These are phyloP conservation scores for Eupithecia tripunctaria DNA, from an alignment of 2,888 invertebrate genomes.

Conservation along the genomic window DNA sequence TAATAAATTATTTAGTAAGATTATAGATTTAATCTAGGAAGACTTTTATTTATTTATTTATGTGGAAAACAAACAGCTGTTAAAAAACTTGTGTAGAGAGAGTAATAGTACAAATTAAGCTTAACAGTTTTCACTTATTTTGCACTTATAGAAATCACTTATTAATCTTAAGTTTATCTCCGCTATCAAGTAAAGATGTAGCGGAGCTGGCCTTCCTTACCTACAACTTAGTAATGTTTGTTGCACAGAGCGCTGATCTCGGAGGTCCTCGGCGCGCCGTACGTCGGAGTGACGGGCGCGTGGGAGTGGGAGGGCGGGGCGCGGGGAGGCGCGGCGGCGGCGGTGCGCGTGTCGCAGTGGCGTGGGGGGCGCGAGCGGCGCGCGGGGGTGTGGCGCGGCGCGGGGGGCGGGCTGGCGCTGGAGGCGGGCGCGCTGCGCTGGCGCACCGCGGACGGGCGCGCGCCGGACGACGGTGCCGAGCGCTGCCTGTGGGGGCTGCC, in stretches of 20 bases:
- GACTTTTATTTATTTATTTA: no score
- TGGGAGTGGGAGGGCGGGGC: slow-evolving; percentile 59
- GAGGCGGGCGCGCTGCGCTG: slow-evolving; percentile 85
- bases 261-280: slow-evolving; percentile 49
- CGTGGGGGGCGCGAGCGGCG: slow-evolving; percentile 55
- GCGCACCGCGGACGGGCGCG: slow-evolving; percentile 80
- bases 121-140: no score
- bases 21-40: no score
- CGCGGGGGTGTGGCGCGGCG: slow-evolving; percentile 83
- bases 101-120: no score
- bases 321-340: slow-evolving; percentile 77
- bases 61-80: no score
- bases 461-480: slow-evolving; percentile 83
- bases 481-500: slow-evolving; percentile 85
- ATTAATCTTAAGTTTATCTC: no score
- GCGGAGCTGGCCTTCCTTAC: no score
- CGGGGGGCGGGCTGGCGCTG: slow-evolving; percentile 84
- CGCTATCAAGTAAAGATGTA: no score
- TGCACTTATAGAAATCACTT: no score
- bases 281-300: slow-evolving; percentile 65
- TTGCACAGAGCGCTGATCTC: slow-evolving; percentile 57
- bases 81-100: no score
- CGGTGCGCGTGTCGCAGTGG: slow-evolving; percentile 56
- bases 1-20: no score
- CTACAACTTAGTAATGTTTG: neutral